Evolutionary conservation across 2,888 invertebrate species (phyloP), one percentile per base, ranked within the genome.

Genomic region (Slavum lentiscoides): DNA sequence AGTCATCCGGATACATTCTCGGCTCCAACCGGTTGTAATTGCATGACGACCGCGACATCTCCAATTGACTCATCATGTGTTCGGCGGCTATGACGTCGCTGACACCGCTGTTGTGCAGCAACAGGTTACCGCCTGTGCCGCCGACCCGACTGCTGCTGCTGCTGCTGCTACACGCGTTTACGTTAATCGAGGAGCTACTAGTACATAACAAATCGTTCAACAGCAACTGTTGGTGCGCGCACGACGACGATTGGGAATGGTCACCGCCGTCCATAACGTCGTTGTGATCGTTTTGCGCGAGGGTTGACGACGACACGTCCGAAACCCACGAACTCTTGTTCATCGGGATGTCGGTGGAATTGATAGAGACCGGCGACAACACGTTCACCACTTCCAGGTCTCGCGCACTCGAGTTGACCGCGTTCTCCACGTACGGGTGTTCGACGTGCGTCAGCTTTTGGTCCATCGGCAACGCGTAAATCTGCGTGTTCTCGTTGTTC

Each of bases 351-450:
- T 80, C 80, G 23, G 80, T 80, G 1, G 80, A 80, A 23, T 72
- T 80, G 6, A 80, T 72, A 23, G 80, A 80, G 58, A 80, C 64
- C 30, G 80, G 80, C 9, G 80, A 80, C 53, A 80, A 80, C 6
- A 80, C 80, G 62, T 80, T 80, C 15, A 80, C 80, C 30, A 80
- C 80, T 72, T 80, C 80, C 4, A 80, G 64, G 15, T 80, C 80
- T 58, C 68, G 64, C 21, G 76, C 62, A 58, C 23, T 77, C 1
- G 77, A 80, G 30, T 64, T 72, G 1, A 80, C 58, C 4, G 43
- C 43, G 15, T 80, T 80, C 55, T 77, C 77, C 19, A 69, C 55
- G 37, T 59, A 76, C 19, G 75, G 23, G 68, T 77, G 77, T 53
- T 77, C 77, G 17, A 77, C 37, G 17, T 70, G 69, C 21, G 61